A percentile compares a stretch with the other conserved stretches of the same genome.
These are phyloP conservation scores for Sinosuthora webbiana DNA, from an alignment of 2,113 vertebrate genomes.

Conservation along the genomic window DNA sequence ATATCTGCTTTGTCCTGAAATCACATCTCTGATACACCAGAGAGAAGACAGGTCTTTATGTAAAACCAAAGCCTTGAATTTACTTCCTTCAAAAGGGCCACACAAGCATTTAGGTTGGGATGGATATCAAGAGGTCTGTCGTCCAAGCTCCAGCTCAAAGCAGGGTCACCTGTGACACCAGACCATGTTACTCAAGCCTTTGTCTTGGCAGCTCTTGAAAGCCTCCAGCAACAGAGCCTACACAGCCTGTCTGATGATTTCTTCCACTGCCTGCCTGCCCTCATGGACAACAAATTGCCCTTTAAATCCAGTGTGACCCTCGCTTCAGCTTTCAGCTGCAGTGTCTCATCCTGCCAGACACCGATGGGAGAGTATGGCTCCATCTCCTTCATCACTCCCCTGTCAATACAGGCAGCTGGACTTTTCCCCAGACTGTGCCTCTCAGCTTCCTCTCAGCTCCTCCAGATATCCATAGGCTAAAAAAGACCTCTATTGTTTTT, in stretches of 20 bases:
- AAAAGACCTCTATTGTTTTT: not conserved
- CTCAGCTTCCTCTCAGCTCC: not conserved
- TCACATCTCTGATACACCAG: not conserved
- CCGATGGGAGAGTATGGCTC: accelerated
- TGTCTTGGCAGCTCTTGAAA: not conserved
- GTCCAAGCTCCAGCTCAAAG: not conserved
- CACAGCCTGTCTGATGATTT: not conserved
- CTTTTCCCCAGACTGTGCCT: not conserved
- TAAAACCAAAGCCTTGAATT: not conserved
- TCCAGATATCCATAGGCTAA: not conserved
- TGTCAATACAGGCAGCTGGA: not conserved
- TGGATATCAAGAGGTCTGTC: not conserved
- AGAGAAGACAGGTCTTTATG: not conserved
- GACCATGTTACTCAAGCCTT: not conserved
- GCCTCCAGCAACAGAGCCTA: not conserved
- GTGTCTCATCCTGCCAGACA: not conserved
- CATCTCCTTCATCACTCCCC: not conserved
- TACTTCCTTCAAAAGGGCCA: not conserved
- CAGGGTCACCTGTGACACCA: not conserved
- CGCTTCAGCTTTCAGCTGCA: not conserved
- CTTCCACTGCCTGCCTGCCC: not conserved
- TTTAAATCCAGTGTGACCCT: not conserved
- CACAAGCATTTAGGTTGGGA: not conserved
- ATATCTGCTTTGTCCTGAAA: not conserved
- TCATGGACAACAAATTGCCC: not conserved